Evolutionary conservation across 2,113 vertebrate species (phyloP), one percentile per base, ranked within the genome.

Genomic region (Empidonax traillii): DNA sequence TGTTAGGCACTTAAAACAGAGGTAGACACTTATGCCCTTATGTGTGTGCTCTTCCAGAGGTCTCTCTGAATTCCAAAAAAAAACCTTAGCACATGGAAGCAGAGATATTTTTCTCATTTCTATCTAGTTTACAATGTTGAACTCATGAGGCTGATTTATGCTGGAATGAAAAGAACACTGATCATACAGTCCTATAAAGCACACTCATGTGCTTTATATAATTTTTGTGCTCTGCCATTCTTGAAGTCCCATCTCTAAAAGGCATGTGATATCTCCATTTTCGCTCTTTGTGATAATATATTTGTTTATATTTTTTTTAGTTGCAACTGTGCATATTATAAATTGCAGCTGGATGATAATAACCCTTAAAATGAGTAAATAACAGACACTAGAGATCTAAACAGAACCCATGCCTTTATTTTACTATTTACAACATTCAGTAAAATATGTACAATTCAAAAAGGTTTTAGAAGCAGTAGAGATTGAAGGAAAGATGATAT

Each of bases 11-110:
- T 15, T 68, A 56, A 30, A 62, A 28, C 28, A 66, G 58, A 68
- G 39, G 8, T 49, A 44, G 37, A 24, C 11, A 16, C 46, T n/a
- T 11, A 11, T 0, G 2, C 22, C 30, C 56, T 33, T 33, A 6
- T 5, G 8, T 41, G 10, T 39, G 17, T 58, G 27, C 31, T 39
- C 27, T 23, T 65, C 31, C 23, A 44, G 21, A 63, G 23, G 27
- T 22, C 30, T 55, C 39, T 55, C 39, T 33, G 21, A 86, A 82
- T 49, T 72, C 13, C 59, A 12, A 68, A 49, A 73, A 49, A 73
- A 75, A 69, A 25, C 11, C 24, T 39, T 21, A 76, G 3, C 10
- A 23, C 51, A 25, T 20, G 27, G 47, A 85, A 59, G 15, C 25
- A 28, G 14, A 59, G 35, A 6, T 35, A 6, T 55, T 83, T 44